phyloP scores from a whole-genome alignment of 2,888 invertebrate species.

The Diarsia rubi region DNA sequence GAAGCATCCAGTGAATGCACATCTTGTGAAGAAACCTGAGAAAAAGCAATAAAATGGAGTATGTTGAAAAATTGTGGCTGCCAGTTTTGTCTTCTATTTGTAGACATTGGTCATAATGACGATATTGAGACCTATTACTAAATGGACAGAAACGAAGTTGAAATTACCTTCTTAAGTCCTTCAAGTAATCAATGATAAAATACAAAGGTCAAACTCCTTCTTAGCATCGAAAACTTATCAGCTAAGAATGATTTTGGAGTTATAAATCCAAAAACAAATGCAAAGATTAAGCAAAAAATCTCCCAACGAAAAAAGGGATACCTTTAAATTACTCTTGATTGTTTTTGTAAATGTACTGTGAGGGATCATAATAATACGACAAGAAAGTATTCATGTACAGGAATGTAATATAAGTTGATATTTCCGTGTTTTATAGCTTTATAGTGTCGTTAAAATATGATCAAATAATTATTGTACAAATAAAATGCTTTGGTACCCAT shows the following conservation, averaged over 20 bases:
- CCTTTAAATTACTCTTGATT: conserved; percentile 28
- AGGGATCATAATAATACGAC: conserved; percentile 63
- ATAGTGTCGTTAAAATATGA: conserved; percentile 61
- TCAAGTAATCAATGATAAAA: conserved; percentile 25
- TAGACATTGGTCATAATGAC: conserved; percentile 30
- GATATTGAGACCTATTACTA: conserved; percentile 24
- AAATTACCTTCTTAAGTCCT: conserved; percentile 29
- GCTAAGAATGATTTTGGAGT: conserved; percentile 13
- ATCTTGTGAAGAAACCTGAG: conserved; percentile 84
- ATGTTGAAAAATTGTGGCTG: conserved; percentile 46
- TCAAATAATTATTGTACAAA: conserved; percentile 62
- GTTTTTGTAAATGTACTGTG: conserved; percentile 39
- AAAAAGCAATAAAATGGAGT: conserved; percentile 74
- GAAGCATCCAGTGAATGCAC: conserved; percentile 94
- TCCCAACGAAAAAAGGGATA: conserved; percentile 5
- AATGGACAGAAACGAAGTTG: conserved; percentile 30
- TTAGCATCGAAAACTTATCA: conserved; percentile 12
- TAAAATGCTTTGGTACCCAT: conserved; percentile 58
- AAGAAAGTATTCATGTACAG: conserved; percentile 66
- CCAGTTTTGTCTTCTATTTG: conserved; percentile 43
- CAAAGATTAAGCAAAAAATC: conserved; percentile 23
- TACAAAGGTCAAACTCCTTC: conserved; percentile 17
- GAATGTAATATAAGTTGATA: conserved; percentile 61
- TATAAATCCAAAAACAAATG: conserved; percentile 10
- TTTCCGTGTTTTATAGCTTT: conserved; percentile 67